Conservation (phyloP, 2,113 vertebrate species). For the Pangasianodon hypophthalmus region DNA sequence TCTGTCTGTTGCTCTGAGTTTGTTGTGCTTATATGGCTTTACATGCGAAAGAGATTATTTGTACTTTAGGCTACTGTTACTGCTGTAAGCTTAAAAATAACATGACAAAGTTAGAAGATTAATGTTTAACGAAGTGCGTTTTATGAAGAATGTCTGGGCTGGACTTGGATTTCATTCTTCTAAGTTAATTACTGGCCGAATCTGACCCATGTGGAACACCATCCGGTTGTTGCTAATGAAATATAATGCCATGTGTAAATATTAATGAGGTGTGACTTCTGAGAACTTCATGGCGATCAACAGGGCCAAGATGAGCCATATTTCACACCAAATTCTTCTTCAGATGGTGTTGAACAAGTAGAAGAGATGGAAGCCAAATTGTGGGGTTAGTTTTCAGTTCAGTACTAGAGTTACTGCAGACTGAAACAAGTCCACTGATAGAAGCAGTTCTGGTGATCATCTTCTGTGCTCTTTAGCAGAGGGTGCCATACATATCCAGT, state of each 20-base stretch:
- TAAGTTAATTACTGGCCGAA: conserved; percentile 6
- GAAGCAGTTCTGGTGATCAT: background rate
- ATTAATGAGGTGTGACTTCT: conserved; percentile 34
- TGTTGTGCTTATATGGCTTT: background rate
- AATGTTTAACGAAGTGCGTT: background rate
- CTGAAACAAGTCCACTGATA: background rate
- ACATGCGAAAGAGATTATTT: background rate
- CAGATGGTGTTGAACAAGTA: background rate
- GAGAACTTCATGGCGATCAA: conserved; percentile 12
- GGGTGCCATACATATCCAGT: background rate
- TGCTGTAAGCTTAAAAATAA: background rate
- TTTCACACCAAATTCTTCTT: background rate
- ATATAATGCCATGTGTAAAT: background rate
- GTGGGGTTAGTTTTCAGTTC: background rate
- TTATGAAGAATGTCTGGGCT: background rate
- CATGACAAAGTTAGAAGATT: conserved; percentile 10
- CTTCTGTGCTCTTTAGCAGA: background rate
- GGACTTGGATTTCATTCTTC: conserved; percentile 22
- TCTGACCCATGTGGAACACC: background rate
- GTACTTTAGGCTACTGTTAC: background rate
- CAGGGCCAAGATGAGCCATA: background rate
- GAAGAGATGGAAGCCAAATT: background rate
- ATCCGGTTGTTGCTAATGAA: conserved; percentile 9
- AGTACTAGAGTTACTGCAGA: background rate
- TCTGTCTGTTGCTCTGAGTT: background rate